Percentiles rank a stretch among this genome's conserved stretches.
phyloP scores from a whole-genome alignment of 2,888 invertebrate genomes.

The Microctonus hyperodae region DNA sequence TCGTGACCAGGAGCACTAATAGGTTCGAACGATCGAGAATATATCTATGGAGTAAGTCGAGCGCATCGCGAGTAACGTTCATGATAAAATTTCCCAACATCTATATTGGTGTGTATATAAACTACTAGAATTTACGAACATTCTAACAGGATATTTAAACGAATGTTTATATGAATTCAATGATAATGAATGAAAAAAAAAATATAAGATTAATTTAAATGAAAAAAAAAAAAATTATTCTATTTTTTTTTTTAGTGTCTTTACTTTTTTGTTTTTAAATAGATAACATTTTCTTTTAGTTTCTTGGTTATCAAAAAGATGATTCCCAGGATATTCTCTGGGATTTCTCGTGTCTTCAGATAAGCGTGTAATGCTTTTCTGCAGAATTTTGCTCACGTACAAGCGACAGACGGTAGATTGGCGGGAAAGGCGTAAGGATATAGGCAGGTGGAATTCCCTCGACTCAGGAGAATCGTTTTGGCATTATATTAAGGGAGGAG shows the following conservation, averaged over 20 bases:
- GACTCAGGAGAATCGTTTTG: slow-evolving; percentile 3
- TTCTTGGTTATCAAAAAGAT: slow-evolving; percentile 3
- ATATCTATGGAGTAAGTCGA: not conserved
- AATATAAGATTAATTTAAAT: not conserved
- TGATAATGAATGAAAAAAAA: not conserved
- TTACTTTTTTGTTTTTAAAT: not conserved
- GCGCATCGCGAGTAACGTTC: not conserved
- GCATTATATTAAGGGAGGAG: not conserved
- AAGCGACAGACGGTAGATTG: slow-evolving; percentile 36
- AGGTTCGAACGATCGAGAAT: not conserved
- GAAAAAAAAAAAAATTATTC: not conserved
- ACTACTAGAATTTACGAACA: not conserved
- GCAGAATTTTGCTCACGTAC: slow-evolving; percentile 46
- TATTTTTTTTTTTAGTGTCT: not conserved
- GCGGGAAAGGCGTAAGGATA: slow-evolving; percentile 30
- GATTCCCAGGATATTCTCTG: slow-evolving; percentile 3
- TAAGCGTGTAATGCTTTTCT: slow-evolving; percentile 22
- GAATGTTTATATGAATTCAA: no score
- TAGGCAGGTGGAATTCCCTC: slow-evolving; percentile 19
- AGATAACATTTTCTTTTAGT: not conserved
- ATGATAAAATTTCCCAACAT: not conserved
- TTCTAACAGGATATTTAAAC: not conserved
- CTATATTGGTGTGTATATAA: not conserved
- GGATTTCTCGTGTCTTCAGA: slow-evolving; percentile 9
- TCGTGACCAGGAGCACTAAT: not conserved